Evolutionary conservation across 2,888 invertebrate genomes (phyloP), one percentile per base, ranked within the genome.

Genomic region (Sarcophaga rosellei): DNA sequence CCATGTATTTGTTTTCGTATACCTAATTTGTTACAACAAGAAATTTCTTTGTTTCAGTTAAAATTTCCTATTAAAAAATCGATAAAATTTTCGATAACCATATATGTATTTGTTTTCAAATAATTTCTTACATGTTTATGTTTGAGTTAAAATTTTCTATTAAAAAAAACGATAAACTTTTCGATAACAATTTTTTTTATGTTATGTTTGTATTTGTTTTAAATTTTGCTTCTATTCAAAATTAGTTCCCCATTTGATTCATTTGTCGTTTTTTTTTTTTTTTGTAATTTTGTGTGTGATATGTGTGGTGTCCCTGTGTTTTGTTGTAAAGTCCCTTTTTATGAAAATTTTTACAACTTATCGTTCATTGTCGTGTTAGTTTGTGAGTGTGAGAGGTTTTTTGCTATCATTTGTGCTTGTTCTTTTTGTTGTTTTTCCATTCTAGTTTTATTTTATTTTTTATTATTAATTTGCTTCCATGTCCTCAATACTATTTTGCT

Each of bases 391-490:
- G 17, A 3, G 53, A 3, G 53, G 10, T 63, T 65, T 65, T 23
- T 74, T 21, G n/a, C 10, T 5, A 47, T 20, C 35, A 3, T 23
- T 63, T 63, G 21, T 35, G 47, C 21, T 53, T 25, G 1, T 79
- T 72, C 3, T 59, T 45, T 23, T 65, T 63, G 10, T 20, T n/a
- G 63, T 21, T 53, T 63, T 76, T 66, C 75, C 3, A 47, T 65
- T 66, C 35, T 10, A n/a, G 59, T 81, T 59, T 75, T 70, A 70
- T 82, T 1, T 35, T 35, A 17, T 15, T 47, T 74, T 83, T 83
- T 59, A 86, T 80, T 83, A 80, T 77, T 86, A 86, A 83, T 86
- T 86, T 83, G 80, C 77, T 76, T 83, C 74, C 80, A 80, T 82
- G 83, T 86, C 77, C 83, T 86, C 80, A 83, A 80, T 86, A 73